Conservation (phyloP, 2,113 vertebrate genomes). For the Prochilodus magdalenae region DNA sequence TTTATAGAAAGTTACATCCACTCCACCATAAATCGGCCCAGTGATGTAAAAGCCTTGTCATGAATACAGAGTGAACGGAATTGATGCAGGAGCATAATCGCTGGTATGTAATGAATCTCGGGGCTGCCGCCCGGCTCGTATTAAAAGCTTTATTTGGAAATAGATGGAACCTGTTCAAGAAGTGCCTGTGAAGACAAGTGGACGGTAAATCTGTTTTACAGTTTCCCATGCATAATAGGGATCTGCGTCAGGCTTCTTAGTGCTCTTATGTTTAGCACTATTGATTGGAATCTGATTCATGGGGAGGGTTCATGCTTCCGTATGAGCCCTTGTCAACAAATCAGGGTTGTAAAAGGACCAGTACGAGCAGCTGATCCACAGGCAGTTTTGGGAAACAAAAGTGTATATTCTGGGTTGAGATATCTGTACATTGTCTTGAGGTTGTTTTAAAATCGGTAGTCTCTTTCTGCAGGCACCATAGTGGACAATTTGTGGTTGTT, state of each 20-base stretch:
- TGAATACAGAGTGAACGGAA: conserved; percentile 57
- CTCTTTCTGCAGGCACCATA: background rate
- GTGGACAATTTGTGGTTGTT: too few species aligned
- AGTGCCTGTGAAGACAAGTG: conserved; percentile 39
- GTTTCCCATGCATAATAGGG: conserved; percentile 34
- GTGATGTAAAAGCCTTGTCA: conserved; percentile 48
- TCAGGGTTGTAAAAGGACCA: conserved; percentile 8
- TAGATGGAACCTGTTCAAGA: conserved; percentile 49
- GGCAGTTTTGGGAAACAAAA: background rate
- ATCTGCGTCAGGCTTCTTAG: conserved; percentile 35
- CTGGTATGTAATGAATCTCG: conserved; percentile 52
- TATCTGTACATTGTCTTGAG: too few species aligned
- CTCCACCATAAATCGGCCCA: conserved; percentile 52
- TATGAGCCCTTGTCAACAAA: conserved; percentile 4
- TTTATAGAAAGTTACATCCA: conserved; percentile 59
- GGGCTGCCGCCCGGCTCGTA: conserved; percentile 16
- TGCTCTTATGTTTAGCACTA: conserved; percentile 30
- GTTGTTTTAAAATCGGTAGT: background rate
- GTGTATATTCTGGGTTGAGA: too few species aligned
- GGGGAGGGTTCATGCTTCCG: conserved; percentile 4
- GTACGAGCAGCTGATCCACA: background rate
- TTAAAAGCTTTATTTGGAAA: conserved; percentile 54
- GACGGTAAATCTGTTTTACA: conserved; percentile 57
- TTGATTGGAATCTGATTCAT: conserved; percentile 45
- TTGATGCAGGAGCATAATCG: conserved; percentile 57